Percentiles rank a stretch among this genome's conserved stretches.
Conservation (phyloP, 2,888 invertebrate genomes). For the Nysson spinosus region DNA sequence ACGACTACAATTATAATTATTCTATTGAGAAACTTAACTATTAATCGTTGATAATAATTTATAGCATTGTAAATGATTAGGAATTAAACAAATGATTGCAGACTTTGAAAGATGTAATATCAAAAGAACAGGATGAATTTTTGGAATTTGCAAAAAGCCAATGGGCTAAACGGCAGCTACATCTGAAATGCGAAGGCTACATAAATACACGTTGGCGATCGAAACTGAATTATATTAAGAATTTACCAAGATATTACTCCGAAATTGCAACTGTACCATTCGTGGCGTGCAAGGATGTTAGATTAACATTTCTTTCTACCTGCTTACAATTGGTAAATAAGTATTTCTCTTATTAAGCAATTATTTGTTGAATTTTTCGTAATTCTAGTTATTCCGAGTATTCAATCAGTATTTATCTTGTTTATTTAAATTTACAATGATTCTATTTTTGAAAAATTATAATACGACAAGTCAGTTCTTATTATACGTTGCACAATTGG, state of each 20-base stretch:
- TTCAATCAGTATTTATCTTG: not conserved
- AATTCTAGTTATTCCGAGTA: not conserved
- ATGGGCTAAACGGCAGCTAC: slow-evolving; percentile 50
- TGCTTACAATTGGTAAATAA: slow-evolving; percentile 56
- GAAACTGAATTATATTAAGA: slow-evolving; percentile 46
- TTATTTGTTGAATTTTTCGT: not conserved
- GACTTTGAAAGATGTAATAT: slow-evolving; percentile 46
- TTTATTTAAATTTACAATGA: too few relatives aligned
- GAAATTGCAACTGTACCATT: slow-evolving; percentile 61
- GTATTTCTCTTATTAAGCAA: too few relatives aligned
- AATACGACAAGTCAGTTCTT: too few relatives aligned
- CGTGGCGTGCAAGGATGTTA: slow-evolving; percentile 50
- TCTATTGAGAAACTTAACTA: not conserved
- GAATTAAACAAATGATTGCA: too few relatives aligned
- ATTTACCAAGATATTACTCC: slow-evolving; percentile 61
- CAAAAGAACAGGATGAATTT: slow-evolving; percentile 62
- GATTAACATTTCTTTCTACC: slow-evolving; percentile 42
- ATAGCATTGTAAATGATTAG: slow-evolving; percentile 2
- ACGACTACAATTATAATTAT: too few relatives aligned
- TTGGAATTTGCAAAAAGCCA: slow-evolving; percentile 55
- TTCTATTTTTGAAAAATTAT: too few relatives aligned
- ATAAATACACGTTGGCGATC: slow-evolving; percentile 55
- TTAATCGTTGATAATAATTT: not conserved
- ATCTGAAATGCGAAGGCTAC: slow-evolving; percentile 48
- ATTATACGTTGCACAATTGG: too few relatives aligned